A percentile compares a stretch with the other conserved stretches of the same genome.
These are phyloP conservation scores for Siniperca knerii DNA, from an alignment of 2,113 vertebrate genomes.

Conservation along the genomic window DNA sequence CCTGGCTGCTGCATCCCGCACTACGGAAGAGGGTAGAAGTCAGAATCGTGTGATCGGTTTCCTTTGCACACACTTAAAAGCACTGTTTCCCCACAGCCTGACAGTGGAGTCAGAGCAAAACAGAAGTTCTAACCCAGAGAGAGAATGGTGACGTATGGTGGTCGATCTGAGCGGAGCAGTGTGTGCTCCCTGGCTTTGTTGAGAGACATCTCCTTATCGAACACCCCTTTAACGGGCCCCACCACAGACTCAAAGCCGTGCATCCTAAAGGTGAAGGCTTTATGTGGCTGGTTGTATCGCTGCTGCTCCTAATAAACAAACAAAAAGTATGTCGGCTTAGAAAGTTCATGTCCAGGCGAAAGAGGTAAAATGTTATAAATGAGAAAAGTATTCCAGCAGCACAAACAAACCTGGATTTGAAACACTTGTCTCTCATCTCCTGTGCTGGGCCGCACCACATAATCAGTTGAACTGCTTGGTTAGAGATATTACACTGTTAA, in stretches of 20 bases:
- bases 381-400: neutral
- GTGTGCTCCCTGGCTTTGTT: constrained; percentile 99
- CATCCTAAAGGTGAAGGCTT: constrained; percentile 97
- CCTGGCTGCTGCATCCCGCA: constrained; percentile 96
- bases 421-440: constrained; percentile 96
- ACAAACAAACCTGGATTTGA: constrained; percentile 93
- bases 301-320: constrained; percentile 89
- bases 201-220: constrained; percentile 97
- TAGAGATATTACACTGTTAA: constrained; percentile 22
- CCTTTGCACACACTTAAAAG: constrained; percentile 1
- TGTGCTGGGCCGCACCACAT: constrained; percentile 96
- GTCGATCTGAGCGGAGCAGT: constrained; percentile 94
- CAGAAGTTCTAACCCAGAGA: constrained; percentile 89
- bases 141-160: constrained; percentile 97
- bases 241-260: constrained; percentile 98
- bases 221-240: constrained; percentile 97
- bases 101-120: neutral
- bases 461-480: constrained; percentile 93
- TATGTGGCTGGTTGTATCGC: constrained; percentile 97
- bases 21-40: constrained; percentile 68
- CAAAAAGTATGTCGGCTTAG: neutral
- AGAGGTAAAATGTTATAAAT: neutral
- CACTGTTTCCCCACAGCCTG: neutral
- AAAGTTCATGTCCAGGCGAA: neutral
- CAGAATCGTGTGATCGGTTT: neutral